Base-by-base conservation (phyloP, 2,113 vertebrate species). In the Pluvianellus socialis region DNA sequence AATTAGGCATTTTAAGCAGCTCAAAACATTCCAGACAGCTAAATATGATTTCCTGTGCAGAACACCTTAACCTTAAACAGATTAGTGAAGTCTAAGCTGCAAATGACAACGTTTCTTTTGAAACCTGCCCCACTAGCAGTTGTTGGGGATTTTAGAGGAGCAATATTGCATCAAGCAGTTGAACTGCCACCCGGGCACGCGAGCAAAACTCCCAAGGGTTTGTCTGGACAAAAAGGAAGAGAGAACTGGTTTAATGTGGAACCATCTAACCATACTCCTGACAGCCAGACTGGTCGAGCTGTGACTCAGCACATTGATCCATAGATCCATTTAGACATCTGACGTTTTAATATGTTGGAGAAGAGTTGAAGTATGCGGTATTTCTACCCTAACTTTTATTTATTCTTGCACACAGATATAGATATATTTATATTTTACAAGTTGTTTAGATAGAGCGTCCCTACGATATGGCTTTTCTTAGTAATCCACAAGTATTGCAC, bases 1-100 rank as follows among this genome's bases (percentile, higher is more conserved):
- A 95, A 90, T 79, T 86, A 90, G 50, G 71, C 49, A 10, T 76
- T 92, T 96, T 70, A 91, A 94, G 77, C 67, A 68, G 90, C 90
- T 96, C 85, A 73, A 88, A 91, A 61, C 67, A 45, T 72, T 38
- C 40, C n/a, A 79, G 81, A 76, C 33, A 90, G 70, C 79, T 73
- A 75, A 90, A 90, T 79, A 66, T 62, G 66, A 53, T 76, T 93
- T 82, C 22, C 58, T 61, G 12, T 50, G 71, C 74, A 65, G 58
- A 94, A 58, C 44, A 79, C 74, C 77, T 95, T 66, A 96, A 84
- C 79, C 45, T 92, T 79, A 76, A 79, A 94, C 85, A 56, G 75
- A 90, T 93, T 72, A 65, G 16, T 35, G 10, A 59, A 33, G 50
- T 38, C 45, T 86, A 70, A 92, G 30, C 42, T 80, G 53, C 45